Evolutionary conservation across 2,797 vertebrate genomes (phyloP), one percentile per base, ranked within the genome.

Genomic region (Steatocranus sp.): DNA sequence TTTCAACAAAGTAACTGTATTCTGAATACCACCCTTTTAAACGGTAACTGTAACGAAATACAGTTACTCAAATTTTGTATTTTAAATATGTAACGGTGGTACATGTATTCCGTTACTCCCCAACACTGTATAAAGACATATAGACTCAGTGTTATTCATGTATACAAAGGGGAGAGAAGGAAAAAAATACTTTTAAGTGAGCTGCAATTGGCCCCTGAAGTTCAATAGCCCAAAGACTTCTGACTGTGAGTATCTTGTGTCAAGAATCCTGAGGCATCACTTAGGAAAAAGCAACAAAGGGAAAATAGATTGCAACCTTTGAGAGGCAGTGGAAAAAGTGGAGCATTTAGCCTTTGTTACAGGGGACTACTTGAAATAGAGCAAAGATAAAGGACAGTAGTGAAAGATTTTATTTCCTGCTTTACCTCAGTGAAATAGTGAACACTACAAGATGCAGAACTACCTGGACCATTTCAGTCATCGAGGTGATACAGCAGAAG

Each of bases 361-460:
- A 9, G 9, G 34, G 11, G 36, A 63, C 34, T 8, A 46, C 18
- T 70, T 68, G 73, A 80, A 77, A 78, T 30, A 27, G 23, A 81
- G 75, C 18, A 76, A 77, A 76, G 32, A 46, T 20, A 83, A 27
- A 7, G 1, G 15, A 34, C 27, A 20, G 32, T 2, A 50, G 56
- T 53, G 43, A 54, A 54, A 48, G 14, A 78, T 75, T 78, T 77
- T 10, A 36, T 53, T 81, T 34, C 46, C 50, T 43, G 78, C 36
- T n/a, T 54, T 73, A 36, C 41, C 34, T 87, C 66, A 5, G 49
- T 83, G 91, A 89, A 83, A 86, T 50, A 84, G 73, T 87, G 81
- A 91, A 23, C 49, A 77, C 20, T 23, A 53, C 15, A 75, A 63
- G 32, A 63, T 12, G 41, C 15, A 80, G 84, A 88, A 81, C 74